Conservation (phyloP, 2,797 vertebrate genomes). For the Selene dorsalis region DNA sequence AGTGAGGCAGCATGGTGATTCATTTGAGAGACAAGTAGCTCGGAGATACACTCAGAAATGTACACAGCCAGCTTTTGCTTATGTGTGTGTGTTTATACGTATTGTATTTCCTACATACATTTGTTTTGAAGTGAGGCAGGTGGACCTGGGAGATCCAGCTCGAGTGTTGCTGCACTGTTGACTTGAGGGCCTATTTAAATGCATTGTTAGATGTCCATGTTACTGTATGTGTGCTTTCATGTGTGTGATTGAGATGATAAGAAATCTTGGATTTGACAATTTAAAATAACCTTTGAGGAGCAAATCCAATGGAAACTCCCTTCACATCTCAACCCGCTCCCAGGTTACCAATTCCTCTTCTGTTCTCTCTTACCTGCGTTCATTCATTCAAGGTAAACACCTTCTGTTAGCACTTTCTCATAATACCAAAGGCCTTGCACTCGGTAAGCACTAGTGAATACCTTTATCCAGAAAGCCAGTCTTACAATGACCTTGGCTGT, state of each 20-base stretch:
- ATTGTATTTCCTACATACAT: slow-evolving; percentile 6
- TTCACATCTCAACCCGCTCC: too few relatives aligned
- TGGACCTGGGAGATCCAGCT: neutral
- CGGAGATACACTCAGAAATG: slow-evolving; percentile 52
- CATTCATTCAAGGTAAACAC: neutral
- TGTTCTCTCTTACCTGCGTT: neutral
- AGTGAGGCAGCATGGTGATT: slow-evolving; percentile 58
- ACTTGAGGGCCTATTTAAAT: neutral
- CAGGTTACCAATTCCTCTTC: neutral
- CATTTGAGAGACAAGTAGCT: slow-evolving; percentile 69
- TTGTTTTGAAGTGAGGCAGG: neutral
- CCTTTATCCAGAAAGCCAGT: neutral
- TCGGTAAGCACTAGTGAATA: neutral
- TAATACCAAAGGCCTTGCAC: neutral
- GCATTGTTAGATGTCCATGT: neutral
- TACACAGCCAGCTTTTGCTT: slow-evolving; percentile 25
- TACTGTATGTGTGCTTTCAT: neutral
- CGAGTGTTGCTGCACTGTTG: neutral
- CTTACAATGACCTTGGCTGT: neutral
- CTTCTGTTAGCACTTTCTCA: neutral
- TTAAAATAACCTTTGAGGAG: slow-evolving; percentile 18
- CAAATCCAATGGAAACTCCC: neutral
- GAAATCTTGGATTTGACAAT: slow-evolving; percentile 6
- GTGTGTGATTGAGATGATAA: slow-evolving; percentile 20
- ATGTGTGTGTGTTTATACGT: neutral